Base-by-base conservation (phyloP, 2,888 invertebrate species). In the Tachina grossa region DNA sequence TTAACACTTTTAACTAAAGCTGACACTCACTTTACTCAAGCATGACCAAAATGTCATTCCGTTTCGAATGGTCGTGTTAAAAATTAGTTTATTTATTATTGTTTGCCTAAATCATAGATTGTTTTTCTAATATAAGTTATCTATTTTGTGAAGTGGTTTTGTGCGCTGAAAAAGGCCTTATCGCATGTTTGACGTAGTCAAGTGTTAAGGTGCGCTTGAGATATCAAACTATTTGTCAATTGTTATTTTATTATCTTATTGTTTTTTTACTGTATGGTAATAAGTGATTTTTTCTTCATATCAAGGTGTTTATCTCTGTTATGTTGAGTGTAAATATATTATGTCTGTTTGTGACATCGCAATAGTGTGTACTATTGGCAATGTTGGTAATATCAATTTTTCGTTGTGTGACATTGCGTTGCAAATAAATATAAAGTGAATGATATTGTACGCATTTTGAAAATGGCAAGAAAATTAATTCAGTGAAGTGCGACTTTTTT, bases 11-110 rank as follows among this genome's bases (percentile, higher is more conserved):
- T 6, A 6, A 31, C 31, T 31, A 6, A 31, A 31, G 14, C 6
- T 69, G 39, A 16, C 2, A 39, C 11, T 41, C 80, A 81, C 47
- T 72, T 66, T 19, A 77, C 47, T 84, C 49, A 77, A 77, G 81
- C 77, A 74, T 77, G 81, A 68, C 77, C 19, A 68, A 55, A 59
- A 66, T 66, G 49, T n/a, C 11, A 19, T 65, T 63, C 19, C 13
- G 53, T 59, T 16, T 43, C 13, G 13, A 75, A 45, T 41, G n/a
- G 65, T 13, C 11, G 31, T 31, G 31, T 31, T 31, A 31, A 31
- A 31, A 31, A 57, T 65, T 65, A 59, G 47, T 45, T 82, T 65
- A 8, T 11, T 65, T 68, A 45, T n/a, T 8, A 47, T 49, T 22
- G 2, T 11, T 53, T 13, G n/a, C 0, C 31, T 31, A 5, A 31